A percentile compares a stretch with the other conserved stretches of the same genome.
These are phyloP conservation scores for Hippolais icterina DNA, from an alignment of 2,113 vertebrate species.

Conservation along the genomic window DNA sequence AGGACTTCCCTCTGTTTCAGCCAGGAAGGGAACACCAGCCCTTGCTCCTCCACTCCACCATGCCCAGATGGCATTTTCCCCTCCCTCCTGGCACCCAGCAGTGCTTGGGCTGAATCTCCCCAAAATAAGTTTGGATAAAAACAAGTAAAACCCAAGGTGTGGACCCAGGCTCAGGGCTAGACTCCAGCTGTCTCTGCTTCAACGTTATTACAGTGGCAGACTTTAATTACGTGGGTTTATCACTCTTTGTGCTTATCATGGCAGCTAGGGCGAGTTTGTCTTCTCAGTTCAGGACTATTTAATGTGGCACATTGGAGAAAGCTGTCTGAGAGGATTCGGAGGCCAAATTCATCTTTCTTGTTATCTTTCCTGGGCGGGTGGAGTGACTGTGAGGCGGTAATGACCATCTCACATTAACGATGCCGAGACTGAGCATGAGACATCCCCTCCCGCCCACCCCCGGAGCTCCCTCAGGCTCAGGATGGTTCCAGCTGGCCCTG, in stretches of 20 bases:
- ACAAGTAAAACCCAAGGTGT: neutral
- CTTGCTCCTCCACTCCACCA: neutral
- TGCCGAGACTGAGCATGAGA: neutral
- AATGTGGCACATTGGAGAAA: constrained; percentile 1
- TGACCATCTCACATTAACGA: neutral
- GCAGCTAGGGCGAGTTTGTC: neutral
- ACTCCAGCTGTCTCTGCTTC: neutral
- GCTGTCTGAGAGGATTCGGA: neutral
- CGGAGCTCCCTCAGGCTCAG: rapidly evolving
- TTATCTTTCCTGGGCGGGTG: neutral
- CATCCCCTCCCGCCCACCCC: rapidly evolving
- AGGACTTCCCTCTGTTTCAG: neutral
- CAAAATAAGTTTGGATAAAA: neutral
- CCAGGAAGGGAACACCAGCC: neutral
- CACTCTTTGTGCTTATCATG: neutral
- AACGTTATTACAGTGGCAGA: neutral
- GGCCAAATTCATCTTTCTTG: neutral
- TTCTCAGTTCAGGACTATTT: neutral
- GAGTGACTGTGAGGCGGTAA: neutral
- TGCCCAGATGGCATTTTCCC: neutral
- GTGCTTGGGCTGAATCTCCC: neutral
- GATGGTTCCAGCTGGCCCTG: neutral
- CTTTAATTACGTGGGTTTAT: constrained; percentile 41
- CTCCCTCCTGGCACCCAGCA: neutral
- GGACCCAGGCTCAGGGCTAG: neutral